These are phyloP conservation scores for Callocephalon fimbriatum DNA, from an alignment of 2,113 vertebrate genomes.

Conservation along the genomic window DNA sequence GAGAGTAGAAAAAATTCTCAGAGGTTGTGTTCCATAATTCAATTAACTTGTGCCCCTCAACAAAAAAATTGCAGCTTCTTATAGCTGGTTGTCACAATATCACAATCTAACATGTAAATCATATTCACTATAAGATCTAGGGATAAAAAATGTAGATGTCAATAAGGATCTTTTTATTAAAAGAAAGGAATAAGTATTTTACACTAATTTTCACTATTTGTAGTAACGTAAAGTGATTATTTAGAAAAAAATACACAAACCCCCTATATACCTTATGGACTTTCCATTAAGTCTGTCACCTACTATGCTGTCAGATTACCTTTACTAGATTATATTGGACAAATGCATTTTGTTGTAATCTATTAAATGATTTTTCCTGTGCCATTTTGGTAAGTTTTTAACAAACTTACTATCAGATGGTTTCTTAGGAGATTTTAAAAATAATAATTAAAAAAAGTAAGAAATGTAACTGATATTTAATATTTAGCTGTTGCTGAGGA, in stretches of 20 bases:
- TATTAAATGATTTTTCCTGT: neutral
- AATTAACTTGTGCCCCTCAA: constrained; percentile 17
- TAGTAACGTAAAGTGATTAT: constrained; percentile 3
- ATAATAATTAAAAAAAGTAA: neutral
- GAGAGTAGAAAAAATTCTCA: constrained; percentile 44
- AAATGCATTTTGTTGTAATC: neutral
- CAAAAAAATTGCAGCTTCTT: constrained; percentile 46
- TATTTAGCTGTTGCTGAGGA: neutral
- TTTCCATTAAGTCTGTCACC: neutral
- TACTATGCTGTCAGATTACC: neutral
- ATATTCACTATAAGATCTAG: neutral
- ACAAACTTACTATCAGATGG: neutral
- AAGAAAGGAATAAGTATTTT: constrained; percentile 52
- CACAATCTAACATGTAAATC: constrained; percentile 42
- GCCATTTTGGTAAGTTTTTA: neutral
- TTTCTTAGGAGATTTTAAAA: neutral
- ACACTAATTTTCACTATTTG: neutral
- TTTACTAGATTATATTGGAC: neutral
- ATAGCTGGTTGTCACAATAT: neutral
- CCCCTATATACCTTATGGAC: neutral
- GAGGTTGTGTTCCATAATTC: constrained; percentile 36
- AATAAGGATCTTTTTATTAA: constrained; percentile 16
- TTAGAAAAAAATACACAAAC: neutral
- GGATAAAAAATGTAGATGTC: neutral
- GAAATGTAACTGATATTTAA: neutral